Evolutionary conservation across 2,797 vertebrate species (phyloP).

Genomic region (Liasis olivaceus): DNA sequence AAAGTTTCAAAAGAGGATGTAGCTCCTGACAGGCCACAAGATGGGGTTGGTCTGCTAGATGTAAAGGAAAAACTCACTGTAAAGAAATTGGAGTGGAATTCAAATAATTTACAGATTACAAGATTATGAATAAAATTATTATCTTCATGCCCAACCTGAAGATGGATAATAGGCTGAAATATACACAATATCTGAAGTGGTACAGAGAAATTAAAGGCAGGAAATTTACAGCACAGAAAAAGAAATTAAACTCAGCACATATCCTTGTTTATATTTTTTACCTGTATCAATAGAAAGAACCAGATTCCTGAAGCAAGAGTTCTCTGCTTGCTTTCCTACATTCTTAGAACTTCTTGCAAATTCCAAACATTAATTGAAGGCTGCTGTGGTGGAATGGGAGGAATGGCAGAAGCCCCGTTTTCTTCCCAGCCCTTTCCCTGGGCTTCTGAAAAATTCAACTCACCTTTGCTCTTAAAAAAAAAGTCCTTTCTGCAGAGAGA

Average conservation of each 20-base stretch:
- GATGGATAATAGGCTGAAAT: neutral
- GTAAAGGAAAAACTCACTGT: neutral
- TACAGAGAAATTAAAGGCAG: neutral
- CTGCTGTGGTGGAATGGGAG: neutral
- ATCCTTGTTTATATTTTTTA: neutral
- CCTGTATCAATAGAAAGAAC: neutral
- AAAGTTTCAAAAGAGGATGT: neutral
- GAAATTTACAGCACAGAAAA: neutral
- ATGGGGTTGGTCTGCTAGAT: neutral
- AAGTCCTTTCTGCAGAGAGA: neutral
- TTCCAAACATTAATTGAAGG: neutral
- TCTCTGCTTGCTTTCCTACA: neutral
- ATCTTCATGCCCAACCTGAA: neutral
- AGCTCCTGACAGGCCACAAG: neutral
- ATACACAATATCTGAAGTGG: neutral
- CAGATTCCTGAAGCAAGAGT: neutral
- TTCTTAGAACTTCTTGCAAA: neutral
- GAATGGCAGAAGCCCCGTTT: neutral
- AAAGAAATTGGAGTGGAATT: neutral
- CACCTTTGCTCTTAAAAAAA: neutral
- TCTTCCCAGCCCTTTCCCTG: neutral
- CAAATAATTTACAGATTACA: neutral
- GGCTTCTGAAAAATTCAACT: neutral
- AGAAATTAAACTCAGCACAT: neutral
- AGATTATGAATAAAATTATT: neutral